Evolutionary conservation across 2,888 invertebrate genomes (phyloP), one percentile per base, ranked within the genome.

Genomic region (Parthenolecanium corni): DNA sequence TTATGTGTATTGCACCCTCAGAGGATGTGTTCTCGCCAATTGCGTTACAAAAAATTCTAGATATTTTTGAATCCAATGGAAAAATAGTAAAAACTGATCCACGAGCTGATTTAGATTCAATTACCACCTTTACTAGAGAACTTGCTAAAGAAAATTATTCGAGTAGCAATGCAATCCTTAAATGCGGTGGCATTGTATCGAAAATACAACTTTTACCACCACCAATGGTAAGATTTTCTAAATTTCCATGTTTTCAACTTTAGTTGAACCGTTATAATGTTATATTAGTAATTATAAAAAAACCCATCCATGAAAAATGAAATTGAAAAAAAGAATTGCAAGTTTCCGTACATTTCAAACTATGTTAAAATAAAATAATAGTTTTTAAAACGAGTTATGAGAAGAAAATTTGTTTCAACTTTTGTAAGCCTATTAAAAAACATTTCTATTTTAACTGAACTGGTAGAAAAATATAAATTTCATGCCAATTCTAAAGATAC

Each of bases 111-210:
- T 21, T 61, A 11, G 61, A 61, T 38, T 51, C 51, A 11, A 20
- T 61, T n/a, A 51, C 61, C 12, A 21, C 61, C 11, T 61, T 61
- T 16, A 61, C 49, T 9, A 49, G 61, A 49, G 82, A 82, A 68
- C 71, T 89, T 66, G 83, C 84, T 21, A 86, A 88, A 69, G 77
- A 79, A 20, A 83, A 84, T 73, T 90, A 84, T 71, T 78, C 81
- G 20, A 81, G 85, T 0, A 88, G 84, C 69, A 82, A 83, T 72
- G 86, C 85, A 0, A 75, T 76, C 11, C 73, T 90, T 1, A 82
- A 82, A 69, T 88, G 88, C 74, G 89, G 89, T 2, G 79, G 85
- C 70, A 76, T 90, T 66, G 82, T 82, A 67, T 84, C 86, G 2
- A 79, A 80, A 64, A 78, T 90, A 52, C 76, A 83, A 51, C 73